Percentiles rank a stretch among this genome's conserved stretches.
phyloP scores from a whole-genome alignment of 1,140 invertebrate species.

The Ericerus pela region DNA sequence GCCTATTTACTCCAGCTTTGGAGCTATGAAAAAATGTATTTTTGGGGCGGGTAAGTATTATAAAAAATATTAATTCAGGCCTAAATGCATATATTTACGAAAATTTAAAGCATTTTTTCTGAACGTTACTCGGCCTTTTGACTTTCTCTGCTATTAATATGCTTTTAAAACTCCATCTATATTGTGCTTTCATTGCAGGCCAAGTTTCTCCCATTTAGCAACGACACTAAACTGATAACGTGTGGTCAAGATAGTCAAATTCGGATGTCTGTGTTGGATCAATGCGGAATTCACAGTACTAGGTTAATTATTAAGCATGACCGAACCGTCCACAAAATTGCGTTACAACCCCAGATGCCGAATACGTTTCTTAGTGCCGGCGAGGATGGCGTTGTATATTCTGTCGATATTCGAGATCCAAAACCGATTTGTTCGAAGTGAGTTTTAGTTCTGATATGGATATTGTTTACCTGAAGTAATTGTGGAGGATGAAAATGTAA shows the following conservation, averaged over 20 bases:
- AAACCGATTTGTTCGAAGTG: conserved; percentile 36
- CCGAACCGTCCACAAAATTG: conserved; percentile 62
- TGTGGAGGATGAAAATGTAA: background rate
- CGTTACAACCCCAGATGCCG: conserved; percentile 53
- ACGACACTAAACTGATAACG: conserved; percentile 69
- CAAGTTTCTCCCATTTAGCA: conserved; percentile 49
- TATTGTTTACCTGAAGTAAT: conserved; percentile 14
- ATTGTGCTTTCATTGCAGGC: too few species aligned
- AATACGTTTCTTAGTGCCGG: conserved; percentile 70
- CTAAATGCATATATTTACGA: too few species aligned
- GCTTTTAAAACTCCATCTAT: too few species aligned
- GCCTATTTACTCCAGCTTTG: too few species aligned
- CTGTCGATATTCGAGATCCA: conserved; percentile 62
- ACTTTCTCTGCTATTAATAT: too few species aligned
- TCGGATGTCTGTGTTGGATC: conserved; percentile 37
- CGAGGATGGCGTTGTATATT: conserved; percentile 68
- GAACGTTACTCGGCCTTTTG: too few species aligned
- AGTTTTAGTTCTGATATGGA: too few species aligned
- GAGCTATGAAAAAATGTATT: too few species aligned
- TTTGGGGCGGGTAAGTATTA: too few species aligned
- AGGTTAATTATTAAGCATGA: conserved; percentile 51
- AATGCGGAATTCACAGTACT: conserved; percentile 36
- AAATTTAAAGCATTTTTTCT: too few species aligned
- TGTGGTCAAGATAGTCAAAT: conserved; percentile 82
- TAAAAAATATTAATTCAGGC: too few species aligned